A percentile compares a stretch with the other conserved stretches of the same genome.
phyloP scores from a whole-genome alignment of 2,113 vertebrate genomes.

The Anseranas semipalmata region DNA sequence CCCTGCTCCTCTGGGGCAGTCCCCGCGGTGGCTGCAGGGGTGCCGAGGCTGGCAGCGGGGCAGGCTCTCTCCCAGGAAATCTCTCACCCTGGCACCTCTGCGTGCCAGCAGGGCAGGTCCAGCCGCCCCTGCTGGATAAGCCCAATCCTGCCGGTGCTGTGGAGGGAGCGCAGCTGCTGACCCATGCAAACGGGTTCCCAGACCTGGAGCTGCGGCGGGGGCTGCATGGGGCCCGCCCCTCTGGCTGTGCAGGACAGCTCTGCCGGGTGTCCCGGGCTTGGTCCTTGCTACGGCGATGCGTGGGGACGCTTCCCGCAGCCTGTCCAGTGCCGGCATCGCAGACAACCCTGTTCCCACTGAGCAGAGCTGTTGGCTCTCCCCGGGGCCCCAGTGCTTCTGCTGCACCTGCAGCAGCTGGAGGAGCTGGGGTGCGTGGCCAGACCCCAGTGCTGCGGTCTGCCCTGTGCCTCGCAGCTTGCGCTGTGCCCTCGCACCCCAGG shows the following conservation, averaged over 20 bases:
- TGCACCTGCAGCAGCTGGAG: neutral
- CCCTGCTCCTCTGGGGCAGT: neutral
- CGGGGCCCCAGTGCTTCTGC: neutral
- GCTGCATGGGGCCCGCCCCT: neutral
- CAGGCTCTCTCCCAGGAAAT: neutral
- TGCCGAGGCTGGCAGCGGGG: neutral
- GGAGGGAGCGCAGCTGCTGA: neutral
- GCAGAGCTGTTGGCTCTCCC: neutral
- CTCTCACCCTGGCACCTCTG: neutral
- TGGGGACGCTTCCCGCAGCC: neutral
- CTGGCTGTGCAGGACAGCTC: too few relatives aligned
- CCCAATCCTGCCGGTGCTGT: rapidly evolving
- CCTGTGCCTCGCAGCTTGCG: neutral
- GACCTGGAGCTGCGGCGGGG: neutral
- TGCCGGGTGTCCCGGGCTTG: rapidly evolving
- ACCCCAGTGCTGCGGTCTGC: rapidly evolving
- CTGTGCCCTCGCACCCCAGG: neutral
- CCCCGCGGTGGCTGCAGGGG: neutral
- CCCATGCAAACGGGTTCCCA: neutral
- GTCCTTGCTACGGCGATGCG: neutral
- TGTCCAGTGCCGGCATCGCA: too few relatives aligned
- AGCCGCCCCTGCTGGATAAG: neutral
- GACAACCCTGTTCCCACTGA: rapidly evolving
- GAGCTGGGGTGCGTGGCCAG: too few relatives aligned
- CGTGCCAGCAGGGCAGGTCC: neutral